phyloP scores from a whole-genome alignment of 2,888 invertebrate species.

The Himalopsyche tibetana region DNA sequence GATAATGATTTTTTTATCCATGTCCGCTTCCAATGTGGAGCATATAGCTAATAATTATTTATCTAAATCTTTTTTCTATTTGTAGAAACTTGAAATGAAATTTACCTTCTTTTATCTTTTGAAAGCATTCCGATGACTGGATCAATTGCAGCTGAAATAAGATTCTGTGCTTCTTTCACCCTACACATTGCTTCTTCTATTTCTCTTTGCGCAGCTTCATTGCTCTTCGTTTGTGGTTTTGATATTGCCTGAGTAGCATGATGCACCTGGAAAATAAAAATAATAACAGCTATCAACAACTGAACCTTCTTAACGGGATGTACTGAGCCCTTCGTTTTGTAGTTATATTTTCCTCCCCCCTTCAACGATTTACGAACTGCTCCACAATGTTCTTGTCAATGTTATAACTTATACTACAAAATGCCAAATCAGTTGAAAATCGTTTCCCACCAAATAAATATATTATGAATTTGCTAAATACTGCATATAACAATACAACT shows the following conservation, averaged over 20 bases:
- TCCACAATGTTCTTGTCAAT: neutral
- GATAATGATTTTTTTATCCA: no score
- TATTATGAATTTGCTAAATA: no score
- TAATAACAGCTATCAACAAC: neutral
- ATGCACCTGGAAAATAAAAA: slow-evolving; percentile 79
- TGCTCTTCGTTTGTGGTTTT: slow-evolving; percentile 95
- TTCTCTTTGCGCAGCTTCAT: slow-evolving; percentile 95
- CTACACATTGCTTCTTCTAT: slow-evolving; percentile 98
- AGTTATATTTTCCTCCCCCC: no score
- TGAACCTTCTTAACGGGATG: no score
- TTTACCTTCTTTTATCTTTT: slow-evolving; percentile 86
- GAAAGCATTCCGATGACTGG: slow-evolving; percentile 92
- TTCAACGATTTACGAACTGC: neutral
- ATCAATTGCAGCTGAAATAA: slow-evolving; percentile 95
- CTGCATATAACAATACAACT: no score
- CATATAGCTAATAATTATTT: no score
- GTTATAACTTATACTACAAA: no score
- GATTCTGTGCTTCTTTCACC: slow-evolving; percentile 96
- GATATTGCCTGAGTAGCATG: slow-evolving; percentile 95
- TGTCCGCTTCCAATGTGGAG: no score
- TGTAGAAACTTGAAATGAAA: neutral
- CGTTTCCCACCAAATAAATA: no score
- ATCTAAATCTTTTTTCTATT: no score
- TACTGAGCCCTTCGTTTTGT: no score
- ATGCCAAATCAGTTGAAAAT: no score